A percentile compares a stretch with the other conserved stretches of the same genome.
Evolutionary conservation across 2,113 vertebrate genomes (phyloP).

Genomic region (Lagenorhynchus albirostris): DNA sequence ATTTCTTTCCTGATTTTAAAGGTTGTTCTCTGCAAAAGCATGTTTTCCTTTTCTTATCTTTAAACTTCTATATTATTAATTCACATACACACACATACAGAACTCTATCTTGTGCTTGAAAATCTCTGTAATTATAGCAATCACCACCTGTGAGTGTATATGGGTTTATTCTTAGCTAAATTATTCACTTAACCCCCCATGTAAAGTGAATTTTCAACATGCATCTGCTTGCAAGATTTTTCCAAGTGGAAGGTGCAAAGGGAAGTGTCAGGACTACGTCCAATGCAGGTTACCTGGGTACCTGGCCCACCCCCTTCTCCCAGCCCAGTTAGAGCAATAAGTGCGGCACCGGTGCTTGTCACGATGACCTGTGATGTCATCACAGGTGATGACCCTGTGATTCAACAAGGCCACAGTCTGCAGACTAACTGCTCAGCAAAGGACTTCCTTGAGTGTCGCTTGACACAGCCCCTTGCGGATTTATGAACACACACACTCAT

Average conservation of each 20-base stretch:
- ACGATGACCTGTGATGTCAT: not conserved
- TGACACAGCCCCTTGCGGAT: not conserved
- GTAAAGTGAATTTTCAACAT: not conserved
- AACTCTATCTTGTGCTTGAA: not conserved
- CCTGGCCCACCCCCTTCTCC: not conserved
- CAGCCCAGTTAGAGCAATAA: not conserved
- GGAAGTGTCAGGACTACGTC: not conserved
- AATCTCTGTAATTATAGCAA: not conserved
- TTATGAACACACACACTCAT: not conserved
- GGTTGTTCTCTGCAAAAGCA: not conserved
- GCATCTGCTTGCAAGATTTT: not conserved
- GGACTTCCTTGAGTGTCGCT: not conserved
- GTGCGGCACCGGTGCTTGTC: not conserved
- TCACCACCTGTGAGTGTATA: not conserved
- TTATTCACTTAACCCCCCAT: not conserved
- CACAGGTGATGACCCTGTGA: not conserved
- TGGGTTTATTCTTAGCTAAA: not conserved
- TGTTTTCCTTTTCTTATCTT: not conserved
- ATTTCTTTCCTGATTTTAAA: constrained; percentile 2
- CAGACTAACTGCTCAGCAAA: not conserved
- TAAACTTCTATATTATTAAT: not conserved
- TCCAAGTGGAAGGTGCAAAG: not conserved
- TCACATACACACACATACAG: not conserved
- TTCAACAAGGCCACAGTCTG: not conserved
- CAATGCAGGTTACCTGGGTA: not conserved